These are phyloP conservation scores for Petroica traversi DNA, from an alignment of 2,113 vertebrate species.

Conservation along the genomic window DNA sequence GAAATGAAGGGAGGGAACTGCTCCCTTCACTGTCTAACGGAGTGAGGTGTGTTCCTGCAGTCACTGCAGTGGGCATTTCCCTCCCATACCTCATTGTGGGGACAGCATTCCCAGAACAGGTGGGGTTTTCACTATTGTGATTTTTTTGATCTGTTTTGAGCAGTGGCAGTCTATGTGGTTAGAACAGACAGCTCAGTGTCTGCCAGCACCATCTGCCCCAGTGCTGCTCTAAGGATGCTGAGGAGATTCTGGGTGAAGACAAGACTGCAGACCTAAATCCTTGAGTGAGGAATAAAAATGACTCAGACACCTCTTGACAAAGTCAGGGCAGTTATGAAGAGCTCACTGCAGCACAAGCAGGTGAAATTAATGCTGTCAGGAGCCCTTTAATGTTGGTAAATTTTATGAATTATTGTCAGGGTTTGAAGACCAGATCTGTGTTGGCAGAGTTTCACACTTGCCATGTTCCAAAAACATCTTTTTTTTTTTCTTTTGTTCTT, in stretches of 20 bases:
- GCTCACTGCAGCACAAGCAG: background rate
- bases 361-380: background rate
- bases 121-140: background rate
- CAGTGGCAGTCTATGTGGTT: background rate
- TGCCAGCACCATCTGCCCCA: fast-evolving
- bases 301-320: background rate
- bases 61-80: background rate
- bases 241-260: background rate
- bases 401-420: background rate
- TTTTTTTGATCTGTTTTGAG: background rate
- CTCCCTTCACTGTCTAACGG: no score
- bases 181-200: background rate
- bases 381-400: background rate
- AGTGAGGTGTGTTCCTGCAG: fast-evolving
- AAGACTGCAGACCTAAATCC: background rate
- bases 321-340: background rate
- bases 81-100: background rate
- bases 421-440: background rate
- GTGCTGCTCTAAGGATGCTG: background rate
- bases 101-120: background rate
- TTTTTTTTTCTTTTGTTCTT: constrained; percentile 48
- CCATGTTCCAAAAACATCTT: background rate
- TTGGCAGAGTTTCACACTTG: constrained; percentile 19
- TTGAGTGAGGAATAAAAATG: background rate
- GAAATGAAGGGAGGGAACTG: background rate